Evolutionary conservation across 2,888 invertebrate species (phyloP).

Genomic region (Salpingus planirostris): DNA sequence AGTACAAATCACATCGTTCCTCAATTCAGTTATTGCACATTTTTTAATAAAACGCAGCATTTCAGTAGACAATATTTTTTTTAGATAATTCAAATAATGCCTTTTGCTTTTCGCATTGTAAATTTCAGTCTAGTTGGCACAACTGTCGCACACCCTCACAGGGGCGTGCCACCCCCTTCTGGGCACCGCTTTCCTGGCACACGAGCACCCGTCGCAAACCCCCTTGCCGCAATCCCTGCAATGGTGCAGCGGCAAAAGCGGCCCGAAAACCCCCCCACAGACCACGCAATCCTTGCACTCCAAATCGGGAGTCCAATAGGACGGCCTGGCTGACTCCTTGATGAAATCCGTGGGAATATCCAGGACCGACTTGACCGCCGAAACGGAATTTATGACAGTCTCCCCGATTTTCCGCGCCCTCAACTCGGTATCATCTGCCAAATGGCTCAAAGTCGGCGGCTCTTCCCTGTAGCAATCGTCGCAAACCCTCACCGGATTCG

Average conservation of each 20-base stretch:
- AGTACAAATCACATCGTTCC: too few species aligned
- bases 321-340: conserved; percentile 65
- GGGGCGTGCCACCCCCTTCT: conserved; percentile 62
- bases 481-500: conserved; percentile 62
- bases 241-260: conserved; percentile 51
- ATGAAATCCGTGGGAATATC: conserved; percentile 69
- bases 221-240: conserved; percentile 65
- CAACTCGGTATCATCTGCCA: conserved; percentile 37
- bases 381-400: conserved; percentile 61
- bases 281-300: conserved; percentile 58
- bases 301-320: conserved; percentile 73
- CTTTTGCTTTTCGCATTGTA: too few species aligned
- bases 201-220: conserved; percentile 54
- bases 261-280: conserved; percentile 53
- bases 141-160: conserved; percentile 67
- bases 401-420: conserved; percentile 59
- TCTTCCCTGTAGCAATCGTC: conserved; percentile 50
- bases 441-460: conserved; percentile 32
- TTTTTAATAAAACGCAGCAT: too few species aligned
- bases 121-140: too few species aligned
- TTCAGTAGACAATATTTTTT: too few species aligned
- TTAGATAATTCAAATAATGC: too few species aligned
- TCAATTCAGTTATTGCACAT: too few species aligned
- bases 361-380: conserved; percentile 59
- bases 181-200: conserved; percentile 57